Evolutionary conservation across 2,113 vertebrate genomes (phyloP), one percentile per base, ranked within the genome.

Genomic region (Channa maculata): DNA sequence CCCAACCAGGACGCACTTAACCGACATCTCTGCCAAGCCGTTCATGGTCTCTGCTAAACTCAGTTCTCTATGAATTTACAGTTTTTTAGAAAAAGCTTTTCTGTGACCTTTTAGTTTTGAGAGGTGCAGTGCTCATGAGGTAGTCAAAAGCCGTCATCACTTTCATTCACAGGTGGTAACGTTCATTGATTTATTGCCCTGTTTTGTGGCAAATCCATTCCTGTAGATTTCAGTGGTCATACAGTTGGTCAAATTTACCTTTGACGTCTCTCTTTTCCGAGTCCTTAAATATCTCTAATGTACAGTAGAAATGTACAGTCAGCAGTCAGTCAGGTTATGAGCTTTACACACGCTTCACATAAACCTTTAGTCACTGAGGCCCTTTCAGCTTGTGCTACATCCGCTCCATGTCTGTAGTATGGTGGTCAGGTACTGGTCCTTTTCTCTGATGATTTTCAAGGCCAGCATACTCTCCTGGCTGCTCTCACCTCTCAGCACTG

Each of bases 1-100:
- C 7, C 98, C 98, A 4, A 99, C 97, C 78, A 99, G 79, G 38
- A 99, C 98, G 0, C 97, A 99, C 76, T 99, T 99, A 74, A 99
- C 77, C 0, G 97, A 96, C 73, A 95, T 96, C 86, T 96, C 90
- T 0, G 50, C 2, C 88, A 93, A 74, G 70, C 54, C 82, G 10
- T 88, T 91, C 93, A 94, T 93, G 67, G 59, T 68, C 4, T 54
- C 13, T 2, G 45, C 37, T 11, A 38, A 24, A 46, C 9, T 73
- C 36, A 4, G 24, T 37, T 8, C 49, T 45, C 11, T 14, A 14
- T 65, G 48, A 24, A n/a, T 57, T 41, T 50, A 4, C 34, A 33
- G 3, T 46, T 83, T 7, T 9, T 43, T 13, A 6, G 6, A 44
- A 15, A 52, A 39, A 8, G 13, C 60, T 55, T 63, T 41, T 41